Conservation (phyloP, 2,888 invertebrate genomes). For the Parasteatoda lunata region DNA sequence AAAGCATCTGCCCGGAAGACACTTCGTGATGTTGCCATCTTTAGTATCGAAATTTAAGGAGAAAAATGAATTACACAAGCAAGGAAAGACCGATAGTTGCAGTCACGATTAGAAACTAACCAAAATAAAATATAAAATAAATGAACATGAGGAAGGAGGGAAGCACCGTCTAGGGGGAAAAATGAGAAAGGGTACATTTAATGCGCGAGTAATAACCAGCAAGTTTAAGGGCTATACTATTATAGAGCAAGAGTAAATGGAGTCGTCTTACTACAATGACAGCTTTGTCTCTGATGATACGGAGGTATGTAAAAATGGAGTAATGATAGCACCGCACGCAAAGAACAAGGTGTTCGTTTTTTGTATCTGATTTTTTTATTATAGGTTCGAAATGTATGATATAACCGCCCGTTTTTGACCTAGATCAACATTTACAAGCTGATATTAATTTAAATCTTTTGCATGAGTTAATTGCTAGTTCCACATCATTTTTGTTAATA, state of each 20-base stretch:
- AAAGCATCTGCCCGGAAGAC: not conserved
- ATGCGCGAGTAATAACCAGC: conserved; percentile 52
- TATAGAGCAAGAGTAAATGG: conserved; percentile 28
- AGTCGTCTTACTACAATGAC: conserved; percentile 62
- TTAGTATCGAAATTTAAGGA: conserved; percentile 9
- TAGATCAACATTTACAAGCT: too few species aligned
- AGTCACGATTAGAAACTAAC: conserved; percentile 39
- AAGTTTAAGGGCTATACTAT: conserved; percentile 28
- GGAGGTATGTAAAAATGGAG: conserved; percentile 60
- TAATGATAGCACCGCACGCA: conserved; percentile 52
- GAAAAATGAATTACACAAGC: conserved; percentile 31
- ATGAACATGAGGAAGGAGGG: not conserved
- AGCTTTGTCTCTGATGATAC: conserved; percentile 30
- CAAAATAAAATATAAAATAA: not conserved
- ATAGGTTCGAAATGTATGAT: too few species aligned
- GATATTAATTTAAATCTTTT: too few species aligned
- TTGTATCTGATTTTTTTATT: not conserved
- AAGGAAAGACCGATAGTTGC: conserved; percentile 31
- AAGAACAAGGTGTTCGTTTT: not conserved
- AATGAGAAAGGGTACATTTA: conserved; percentile 31
- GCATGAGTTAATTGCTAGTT: too few species aligned
- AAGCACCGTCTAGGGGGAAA: not conserved
- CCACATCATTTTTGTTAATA: too few species aligned
- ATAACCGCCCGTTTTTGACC: too few species aligned
- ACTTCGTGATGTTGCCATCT: conserved; percentile 28